Base-by-base conservation (phyloP, 2,113 vertebrate genomes). In the Sporophila hypoxantha region DNA sequence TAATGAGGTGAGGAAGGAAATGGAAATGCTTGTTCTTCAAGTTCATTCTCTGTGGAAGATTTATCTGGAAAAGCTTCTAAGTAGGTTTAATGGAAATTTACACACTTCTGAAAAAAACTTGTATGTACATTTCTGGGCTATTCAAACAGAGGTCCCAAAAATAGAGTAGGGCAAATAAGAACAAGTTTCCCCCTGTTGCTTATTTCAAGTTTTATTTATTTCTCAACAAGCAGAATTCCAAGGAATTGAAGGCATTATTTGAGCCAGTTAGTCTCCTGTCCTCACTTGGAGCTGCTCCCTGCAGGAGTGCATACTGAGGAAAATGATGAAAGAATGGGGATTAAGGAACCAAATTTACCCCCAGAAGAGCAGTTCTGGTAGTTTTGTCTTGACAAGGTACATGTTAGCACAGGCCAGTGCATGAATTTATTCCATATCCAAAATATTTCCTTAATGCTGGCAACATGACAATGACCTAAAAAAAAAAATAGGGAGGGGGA, bases 1-100 rank as follows among this genome's bases (percentile, higher is more conserved):
- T 76, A 91, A 86, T 69, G 84, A 85, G 47, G 56, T 85, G 89
- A 93, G 84, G 75, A 85, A 76, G 59, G 46, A 91, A 85, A 68
- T 71, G 76, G 57, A 88, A 91, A 47, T 52, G 21, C 53, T 49
- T 49, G 23, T 37, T 74, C 60, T 91, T 39, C 34, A 59, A 93
- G 84, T 84, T 84, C 30, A 66, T 66, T 88, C 64, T 87, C 49
- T 49, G 20, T 25, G 46, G 68, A 89, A 85, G 60, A 77, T 76
- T 83, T 67, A n/a, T 90, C n/a, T 85, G 71, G 65, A 80, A 82
- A 91, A 87, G 27, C 60, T 90, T 60, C 60, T 79, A 62, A 88
- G 65, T 41, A 76, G 17, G 53, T 59, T 84, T 84, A 87, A 66
- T 82, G 36, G 42, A 66, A 64, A 41, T 36, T 22, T 62, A 42